Percentiles rank a stretch among this genome's conserved stretches.
Conservation (phyloP, 2,113 vertebrate genomes). For the Romanogobio albipinnatus region DNA sequence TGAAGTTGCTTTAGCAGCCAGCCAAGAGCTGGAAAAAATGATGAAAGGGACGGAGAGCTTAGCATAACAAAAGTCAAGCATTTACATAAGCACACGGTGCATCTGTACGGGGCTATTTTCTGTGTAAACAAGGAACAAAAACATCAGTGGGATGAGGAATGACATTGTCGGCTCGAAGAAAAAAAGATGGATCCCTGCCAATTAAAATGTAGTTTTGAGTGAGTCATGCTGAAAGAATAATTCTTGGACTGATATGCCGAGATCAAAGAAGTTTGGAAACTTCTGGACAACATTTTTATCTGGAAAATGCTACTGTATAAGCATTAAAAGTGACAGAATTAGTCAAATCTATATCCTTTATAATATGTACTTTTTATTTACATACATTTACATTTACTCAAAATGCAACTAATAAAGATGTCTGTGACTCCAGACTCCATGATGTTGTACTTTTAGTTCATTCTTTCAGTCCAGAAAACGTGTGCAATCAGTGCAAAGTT, state of each 20-base stretch:
- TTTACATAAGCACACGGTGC: conserved; percentile 50
- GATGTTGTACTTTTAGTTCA: background rate
- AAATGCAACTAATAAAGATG: background rate
- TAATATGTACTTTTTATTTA: background rate
- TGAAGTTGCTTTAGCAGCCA: conserved; percentile 40
- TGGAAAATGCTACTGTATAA: background rate
- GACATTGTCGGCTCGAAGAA: conserved; percentile 10
- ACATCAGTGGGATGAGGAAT: conserved; percentile 27
- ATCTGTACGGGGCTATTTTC: conserved; percentile 31
- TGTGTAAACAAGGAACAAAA: conserved; percentile 50
- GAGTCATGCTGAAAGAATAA: background rate
- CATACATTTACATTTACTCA: background rate
- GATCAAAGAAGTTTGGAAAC: background rate
- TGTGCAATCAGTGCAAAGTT: background rate
- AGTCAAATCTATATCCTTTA: background rate
- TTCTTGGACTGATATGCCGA: background rate
- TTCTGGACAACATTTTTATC: background rate
- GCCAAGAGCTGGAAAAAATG: conserved; percentile 36
- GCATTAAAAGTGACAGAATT: background rate
- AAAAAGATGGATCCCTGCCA: conserved; percentile 14
- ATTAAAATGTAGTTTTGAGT: conserved; percentile 7
- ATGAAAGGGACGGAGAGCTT: conserved; percentile 40
- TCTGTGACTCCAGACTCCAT: background rate
- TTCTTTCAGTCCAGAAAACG: background rate
- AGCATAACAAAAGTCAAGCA: conserved; percentile 57